Evolutionary conservation across 2,113 vertebrate genomes (phyloP).

Genomic region (Myxocyprinus asiaticus): DNA sequence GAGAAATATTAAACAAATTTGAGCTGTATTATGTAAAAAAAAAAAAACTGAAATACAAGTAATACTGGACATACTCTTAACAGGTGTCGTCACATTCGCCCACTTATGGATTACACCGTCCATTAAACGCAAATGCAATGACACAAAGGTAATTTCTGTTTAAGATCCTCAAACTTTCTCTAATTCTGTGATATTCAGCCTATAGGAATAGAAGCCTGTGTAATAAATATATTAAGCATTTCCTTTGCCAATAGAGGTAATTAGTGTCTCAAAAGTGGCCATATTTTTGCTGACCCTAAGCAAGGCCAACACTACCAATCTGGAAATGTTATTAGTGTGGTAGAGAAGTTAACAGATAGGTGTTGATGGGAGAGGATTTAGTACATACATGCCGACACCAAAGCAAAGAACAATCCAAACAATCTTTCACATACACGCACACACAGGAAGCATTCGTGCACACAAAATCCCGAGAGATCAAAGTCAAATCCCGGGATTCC

Average conservation of each 20-base stretch:
- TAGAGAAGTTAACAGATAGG: slow-evolving; percentile 14
- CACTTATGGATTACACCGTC: not conserved
- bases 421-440: slow-evolving; percentile 1
- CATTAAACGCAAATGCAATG: no score
- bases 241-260: not conserved
- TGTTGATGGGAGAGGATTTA: slow-evolving; percentile 43
- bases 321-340: slow-evolving; percentile 23
- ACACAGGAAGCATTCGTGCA: not conserved
- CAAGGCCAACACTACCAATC: slow-evolving; percentile 14
- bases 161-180: not conserved
- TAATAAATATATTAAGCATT: not conserved
- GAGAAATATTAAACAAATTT: no score
- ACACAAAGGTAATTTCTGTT: slow-evolving; percentile 1
- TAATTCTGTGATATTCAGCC: not conserved
- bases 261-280: not conserved
- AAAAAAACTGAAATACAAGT: no score
- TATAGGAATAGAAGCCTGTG: not conserved
- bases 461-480: not conserved
- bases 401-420: slow-evolving; percentile 12
- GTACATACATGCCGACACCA: slow-evolving; percentile 12
- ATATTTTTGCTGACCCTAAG: not conserved
- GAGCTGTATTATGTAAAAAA: no score
- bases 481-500: not conserved
- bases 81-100: not conserved
- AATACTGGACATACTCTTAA: no score